phyloP scores from a whole-genome alignment of 2,113 vertebrate species.

The Sminthopsis crassicaudata region DNA sequence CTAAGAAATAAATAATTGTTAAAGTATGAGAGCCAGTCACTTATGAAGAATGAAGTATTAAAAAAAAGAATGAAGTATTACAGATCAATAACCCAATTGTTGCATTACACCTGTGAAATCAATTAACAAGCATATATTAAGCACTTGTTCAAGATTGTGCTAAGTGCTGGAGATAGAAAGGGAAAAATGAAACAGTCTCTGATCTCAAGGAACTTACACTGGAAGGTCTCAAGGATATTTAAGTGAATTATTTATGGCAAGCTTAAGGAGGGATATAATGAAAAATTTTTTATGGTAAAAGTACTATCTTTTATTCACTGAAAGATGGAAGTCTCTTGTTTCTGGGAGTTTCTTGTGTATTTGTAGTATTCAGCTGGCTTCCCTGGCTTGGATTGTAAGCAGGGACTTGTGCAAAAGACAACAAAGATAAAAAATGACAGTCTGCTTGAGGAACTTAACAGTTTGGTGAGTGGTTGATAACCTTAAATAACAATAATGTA shows the following conservation, averaged over 20 bases:
- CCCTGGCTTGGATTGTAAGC: background rate
- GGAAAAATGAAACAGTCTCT: background rate
- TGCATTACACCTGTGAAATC: background rate
- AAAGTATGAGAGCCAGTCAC: background rate
- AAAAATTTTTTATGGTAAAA: background rate
- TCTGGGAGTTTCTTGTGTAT: background rate
- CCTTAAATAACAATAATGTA: background rate
- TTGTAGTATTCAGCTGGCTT: background rate
- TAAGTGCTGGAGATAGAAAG: background rate
- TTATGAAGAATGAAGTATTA: background rate
- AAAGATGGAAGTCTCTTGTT: background rate
- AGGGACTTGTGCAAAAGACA: background rate
- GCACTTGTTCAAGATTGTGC: background rate
- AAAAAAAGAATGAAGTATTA: background rate
- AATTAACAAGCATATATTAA: background rate
- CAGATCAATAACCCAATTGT: background rate
- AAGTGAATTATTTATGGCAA: no score
- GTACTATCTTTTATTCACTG: background rate
- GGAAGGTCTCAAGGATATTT: background rate
- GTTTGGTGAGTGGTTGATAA: background rate
- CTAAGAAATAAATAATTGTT: background rate
- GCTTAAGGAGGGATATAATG: background rate
- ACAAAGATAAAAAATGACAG: background rate
- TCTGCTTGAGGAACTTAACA: background rate
- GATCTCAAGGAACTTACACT: background rate